Conservation (phyloP, 2,888 invertebrate genomes). For the Yponomeuta cagnagella region DNA sequence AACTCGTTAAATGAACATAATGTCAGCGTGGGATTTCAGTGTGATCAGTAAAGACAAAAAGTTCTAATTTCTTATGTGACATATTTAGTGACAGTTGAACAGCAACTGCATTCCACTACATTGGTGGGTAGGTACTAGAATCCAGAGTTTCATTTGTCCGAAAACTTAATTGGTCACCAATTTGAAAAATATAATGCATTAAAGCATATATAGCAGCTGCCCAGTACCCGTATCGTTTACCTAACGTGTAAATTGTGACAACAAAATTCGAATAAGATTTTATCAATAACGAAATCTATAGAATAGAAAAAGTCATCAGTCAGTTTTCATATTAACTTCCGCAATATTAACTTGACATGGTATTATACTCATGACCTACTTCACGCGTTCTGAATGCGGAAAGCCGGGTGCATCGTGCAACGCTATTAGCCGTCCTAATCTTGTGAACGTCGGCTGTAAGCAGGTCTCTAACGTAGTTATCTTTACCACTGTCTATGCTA, state of each 20-base stretch:
- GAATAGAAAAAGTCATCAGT: not conserved
- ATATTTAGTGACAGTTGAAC: constrained; percentile 44
- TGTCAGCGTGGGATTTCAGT: constrained; percentile 35
- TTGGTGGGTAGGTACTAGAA: constrained; percentile 39
- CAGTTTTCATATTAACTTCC: not conserved
- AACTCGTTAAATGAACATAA: constrained; percentile 5
- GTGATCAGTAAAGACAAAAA: constrained; percentile 34
- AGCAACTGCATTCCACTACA: constrained; percentile 61
- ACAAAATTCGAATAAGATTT: no score
- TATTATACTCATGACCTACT: constrained; percentile 42
- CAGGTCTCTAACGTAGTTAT: not conserved
- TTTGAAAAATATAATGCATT: constrained; percentile 13
- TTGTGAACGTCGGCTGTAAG: constrained; percentile 10
- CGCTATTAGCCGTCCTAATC: constrained; percentile 5
- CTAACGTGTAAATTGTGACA: no score
- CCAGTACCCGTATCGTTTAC: no score
- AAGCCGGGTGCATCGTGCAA: constrained; percentile 31
- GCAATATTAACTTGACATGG: not conserved
- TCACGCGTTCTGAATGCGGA: constrained; percentile 41
- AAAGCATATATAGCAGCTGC: no score
- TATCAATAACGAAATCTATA: no score
- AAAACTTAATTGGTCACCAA: constrained; percentile 37
- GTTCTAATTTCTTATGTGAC: constrained; percentile 5
- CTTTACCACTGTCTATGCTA: constrained; percentile 5
- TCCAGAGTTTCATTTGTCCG: constrained; percentile 70